Evolutionary conservation across 2,797 vertebrate species (phyloP).

Genomic region (Synanceia verrucosa): DNA sequence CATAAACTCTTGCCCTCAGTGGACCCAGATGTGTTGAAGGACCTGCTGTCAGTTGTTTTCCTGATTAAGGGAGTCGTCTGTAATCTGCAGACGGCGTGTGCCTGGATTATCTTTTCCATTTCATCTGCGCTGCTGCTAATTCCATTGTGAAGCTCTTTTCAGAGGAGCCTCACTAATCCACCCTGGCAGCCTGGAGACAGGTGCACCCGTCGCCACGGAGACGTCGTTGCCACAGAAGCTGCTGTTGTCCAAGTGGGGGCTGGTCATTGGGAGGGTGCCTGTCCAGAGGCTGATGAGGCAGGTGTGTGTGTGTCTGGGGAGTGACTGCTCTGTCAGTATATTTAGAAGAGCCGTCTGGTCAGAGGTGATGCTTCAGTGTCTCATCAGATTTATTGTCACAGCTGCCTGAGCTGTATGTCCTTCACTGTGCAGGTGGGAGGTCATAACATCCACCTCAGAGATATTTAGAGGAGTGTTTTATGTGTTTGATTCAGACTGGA

Average conservation of each 20-base stretch:
- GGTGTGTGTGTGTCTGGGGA: neutral
- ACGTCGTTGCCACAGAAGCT: slow-evolving; percentile 28
- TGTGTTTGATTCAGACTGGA: neutral
- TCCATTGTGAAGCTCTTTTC: slow-evolving; percentile 58
- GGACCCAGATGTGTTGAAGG: slow-evolving; percentile 44
- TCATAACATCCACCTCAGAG: neutral
- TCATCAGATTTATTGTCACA: slow-evolving; percentile 9
- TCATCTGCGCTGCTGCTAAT: slow-evolving; percentile 61
- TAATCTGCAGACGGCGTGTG: slow-evolving; percentile 59
- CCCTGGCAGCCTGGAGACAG: slow-evolving; percentile 52
- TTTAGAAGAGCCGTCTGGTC: slow-evolving; percentile 16
- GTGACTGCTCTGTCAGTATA: slow-evolving; percentile 3
- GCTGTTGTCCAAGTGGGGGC: neutral
- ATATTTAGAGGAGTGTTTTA: neutral
- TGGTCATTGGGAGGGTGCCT: slow-evolving; percentile 16
- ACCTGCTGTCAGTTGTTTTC: slow-evolving; percentile 34
- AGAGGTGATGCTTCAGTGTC: slow-evolving; percentile 11
- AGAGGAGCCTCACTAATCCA: slow-evolving; percentile 53
- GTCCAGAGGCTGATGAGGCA: slow-evolving; percentile 28
- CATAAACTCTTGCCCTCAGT: too few relatives aligned
- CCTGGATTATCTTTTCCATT: slow-evolving; percentile 69
- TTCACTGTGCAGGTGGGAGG: neutral
- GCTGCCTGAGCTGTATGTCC: neutral
- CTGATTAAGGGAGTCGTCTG: slow-evolving; percentile 29
- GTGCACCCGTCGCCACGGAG: slow-evolving; percentile 66